Base-by-base conservation (phyloP, 2,888 invertebrate species). In the Synanthedon andrenaeformis region DNA sequence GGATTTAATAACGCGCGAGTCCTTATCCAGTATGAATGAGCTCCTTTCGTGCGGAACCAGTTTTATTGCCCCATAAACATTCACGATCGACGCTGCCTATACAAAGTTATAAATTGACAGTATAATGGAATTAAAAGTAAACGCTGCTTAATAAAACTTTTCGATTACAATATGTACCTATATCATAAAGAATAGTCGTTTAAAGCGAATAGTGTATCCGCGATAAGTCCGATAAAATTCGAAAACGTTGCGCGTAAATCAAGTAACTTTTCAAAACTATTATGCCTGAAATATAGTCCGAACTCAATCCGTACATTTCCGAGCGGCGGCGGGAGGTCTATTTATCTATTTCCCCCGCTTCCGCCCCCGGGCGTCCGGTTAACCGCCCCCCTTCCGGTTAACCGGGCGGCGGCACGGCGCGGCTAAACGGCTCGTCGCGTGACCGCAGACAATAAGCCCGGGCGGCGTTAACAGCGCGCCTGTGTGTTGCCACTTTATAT, bases 381-480 rank as follows among this genome's bases (percentile, higher is more conserved):
- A 86, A 86, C 86, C 86, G 80, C 83, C 86, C 83, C 85, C 84
- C 86, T 82, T 84, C 85, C 85, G 85, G 86, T 85, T 86, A 85
- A 84, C 85, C 86, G 84, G 83, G 82, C 79, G 82, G 79, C 75
- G 73, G 76, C 76, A 75, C 52, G 52, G 79, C 76, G 79, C 85
- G 85, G 85, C 86, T 87, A 86, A 87, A 86, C 86, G 85, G 86
- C 85, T 87, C 85, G 86, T 87, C 85, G 86, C 86, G 86, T 86
- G 86, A 87, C 86, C 86, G 85, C 86, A 87, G 86, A 86, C 86
- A 87, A 87, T 87, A 85, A 87, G 86, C 84, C 84, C 82, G 80
- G 79, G 74, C 80, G 80, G 83, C 84, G 86, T 83, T 84, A 84
- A 84, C 84, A 82, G 83, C 85, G 84, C 83, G 86, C 82, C 82